Evolutionary conservation across 1,140 invertebrate genomes (phyloP).

Genomic region (Anastrepha ludens): DNA sequence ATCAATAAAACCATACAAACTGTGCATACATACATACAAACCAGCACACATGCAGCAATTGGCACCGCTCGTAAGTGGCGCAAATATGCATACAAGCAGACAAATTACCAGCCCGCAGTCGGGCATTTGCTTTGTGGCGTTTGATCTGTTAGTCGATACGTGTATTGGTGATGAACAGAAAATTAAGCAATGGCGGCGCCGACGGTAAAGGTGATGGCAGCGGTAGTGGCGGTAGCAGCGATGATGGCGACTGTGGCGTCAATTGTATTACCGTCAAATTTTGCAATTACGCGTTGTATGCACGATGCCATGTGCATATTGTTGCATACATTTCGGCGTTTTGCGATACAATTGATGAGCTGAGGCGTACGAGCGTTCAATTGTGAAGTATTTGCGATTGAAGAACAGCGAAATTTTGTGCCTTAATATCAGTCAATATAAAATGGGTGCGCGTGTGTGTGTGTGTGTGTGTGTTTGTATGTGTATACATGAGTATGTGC

Average conservation of each 20-base stretch:
- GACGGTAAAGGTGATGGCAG: background rate
- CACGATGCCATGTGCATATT: background rate
- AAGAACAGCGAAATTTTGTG: background rate
- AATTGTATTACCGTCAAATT: background rate
- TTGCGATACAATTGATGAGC: background rate
- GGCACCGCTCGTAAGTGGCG: background rate
- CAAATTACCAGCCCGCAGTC: conserved; percentile 1
- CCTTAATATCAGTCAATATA: background rate
- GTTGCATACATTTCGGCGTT: conserved; percentile 11
- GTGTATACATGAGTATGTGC: background rate
- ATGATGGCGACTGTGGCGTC: background rate
- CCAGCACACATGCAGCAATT: background rate
- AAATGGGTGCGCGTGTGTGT: background rate
- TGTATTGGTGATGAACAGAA: background rate
- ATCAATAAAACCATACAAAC: background rate
- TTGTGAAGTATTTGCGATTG: background rate
- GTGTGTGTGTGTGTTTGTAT: background rate
- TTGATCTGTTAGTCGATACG: background rate
- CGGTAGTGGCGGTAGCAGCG: background rate
- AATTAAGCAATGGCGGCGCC: background rate
- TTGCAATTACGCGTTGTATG: background rate
- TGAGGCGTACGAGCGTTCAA: background rate
- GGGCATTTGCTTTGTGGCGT: background rate
- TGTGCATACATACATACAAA: background rate
- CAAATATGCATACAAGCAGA: background rate